Conservation (phyloP, 2,888 invertebrate species). For the Phragmatobia fuliginosa region DNA sequence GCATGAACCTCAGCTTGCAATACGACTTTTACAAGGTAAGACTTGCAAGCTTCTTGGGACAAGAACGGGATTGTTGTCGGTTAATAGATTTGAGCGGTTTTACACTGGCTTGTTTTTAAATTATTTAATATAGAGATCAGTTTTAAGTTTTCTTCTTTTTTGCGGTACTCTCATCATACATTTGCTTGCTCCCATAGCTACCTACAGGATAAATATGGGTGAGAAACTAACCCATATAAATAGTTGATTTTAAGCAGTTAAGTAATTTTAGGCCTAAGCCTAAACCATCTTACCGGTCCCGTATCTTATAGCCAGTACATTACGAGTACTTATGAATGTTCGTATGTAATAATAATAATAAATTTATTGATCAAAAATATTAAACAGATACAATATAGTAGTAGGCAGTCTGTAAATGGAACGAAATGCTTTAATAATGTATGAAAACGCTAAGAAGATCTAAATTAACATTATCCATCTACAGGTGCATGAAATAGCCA, state of each 20-base stretch:
- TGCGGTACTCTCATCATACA: no score
- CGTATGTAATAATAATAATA: no score
- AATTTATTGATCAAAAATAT: no score
- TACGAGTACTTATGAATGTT: background rate
- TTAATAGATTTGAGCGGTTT: background rate
- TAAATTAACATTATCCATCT: background rate
- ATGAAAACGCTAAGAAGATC: background rate
- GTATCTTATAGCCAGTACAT: background rate
- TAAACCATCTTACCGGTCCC: background rate
- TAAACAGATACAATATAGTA: no score
- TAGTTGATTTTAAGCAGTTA: no score
- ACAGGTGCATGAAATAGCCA: slow-evolving; percentile 91
- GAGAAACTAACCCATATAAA: no score
- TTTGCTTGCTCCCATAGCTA: background rate
- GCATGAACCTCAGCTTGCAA: slow-evolving; percentile 87
- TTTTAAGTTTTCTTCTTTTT: background rate
- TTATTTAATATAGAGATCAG: no score
- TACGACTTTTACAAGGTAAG: slow-evolving; percentile 87
- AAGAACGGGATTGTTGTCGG: background rate
- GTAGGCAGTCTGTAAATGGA: background rate
- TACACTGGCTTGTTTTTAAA: background rate
- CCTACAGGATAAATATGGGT: no score
- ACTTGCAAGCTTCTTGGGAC: background rate
- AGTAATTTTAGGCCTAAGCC: background rate
- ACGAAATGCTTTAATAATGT: no score